phyloP scores from a whole-genome alignment of 2,113 vertebrate genomes.

The Gallinago jamesoni region DNA sequence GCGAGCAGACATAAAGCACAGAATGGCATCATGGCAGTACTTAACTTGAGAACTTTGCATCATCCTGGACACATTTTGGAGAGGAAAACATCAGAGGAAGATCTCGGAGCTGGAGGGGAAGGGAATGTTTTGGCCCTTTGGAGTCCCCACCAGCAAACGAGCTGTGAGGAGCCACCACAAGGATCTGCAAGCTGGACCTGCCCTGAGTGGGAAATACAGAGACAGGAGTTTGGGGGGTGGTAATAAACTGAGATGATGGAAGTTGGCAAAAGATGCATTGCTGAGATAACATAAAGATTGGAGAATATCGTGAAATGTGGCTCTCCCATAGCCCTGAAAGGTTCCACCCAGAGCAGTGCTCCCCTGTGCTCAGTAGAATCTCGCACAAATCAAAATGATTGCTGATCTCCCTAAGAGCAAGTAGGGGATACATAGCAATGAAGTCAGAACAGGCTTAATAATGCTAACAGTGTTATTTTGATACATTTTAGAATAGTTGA shows the following conservation, averaged over 20 bases:
- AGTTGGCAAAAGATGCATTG: background rate
- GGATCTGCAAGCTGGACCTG: background rate
- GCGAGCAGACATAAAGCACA: background rate
- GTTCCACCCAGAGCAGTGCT: background rate
- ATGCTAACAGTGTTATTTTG: background rate
- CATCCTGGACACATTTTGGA: background rate
- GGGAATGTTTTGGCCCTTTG: background rate
- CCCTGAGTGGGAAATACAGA: background rate
- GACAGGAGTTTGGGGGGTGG: background rate
- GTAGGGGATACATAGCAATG: background rate
- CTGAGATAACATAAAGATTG: background rate
- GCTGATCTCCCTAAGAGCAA: background rate
- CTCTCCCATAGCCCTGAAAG: background rate
- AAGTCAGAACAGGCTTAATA: background rate
- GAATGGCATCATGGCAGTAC: background rate
- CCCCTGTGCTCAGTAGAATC: background rate
- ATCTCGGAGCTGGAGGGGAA: background rate
- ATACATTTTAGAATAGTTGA: background rate
- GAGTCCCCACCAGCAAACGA: background rate
- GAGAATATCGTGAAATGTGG: background rate
- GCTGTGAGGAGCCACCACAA: background rate
- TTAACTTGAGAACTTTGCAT: background rate
- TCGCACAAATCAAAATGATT: background rate
- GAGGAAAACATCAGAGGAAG: background rate
- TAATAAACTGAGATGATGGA: background rate